A percentile compares a stretch with the other conserved stretches of the same genome.
Conservation (phyloP, 2,797 vertebrate species). For the Cuniculus paca region DNA sequence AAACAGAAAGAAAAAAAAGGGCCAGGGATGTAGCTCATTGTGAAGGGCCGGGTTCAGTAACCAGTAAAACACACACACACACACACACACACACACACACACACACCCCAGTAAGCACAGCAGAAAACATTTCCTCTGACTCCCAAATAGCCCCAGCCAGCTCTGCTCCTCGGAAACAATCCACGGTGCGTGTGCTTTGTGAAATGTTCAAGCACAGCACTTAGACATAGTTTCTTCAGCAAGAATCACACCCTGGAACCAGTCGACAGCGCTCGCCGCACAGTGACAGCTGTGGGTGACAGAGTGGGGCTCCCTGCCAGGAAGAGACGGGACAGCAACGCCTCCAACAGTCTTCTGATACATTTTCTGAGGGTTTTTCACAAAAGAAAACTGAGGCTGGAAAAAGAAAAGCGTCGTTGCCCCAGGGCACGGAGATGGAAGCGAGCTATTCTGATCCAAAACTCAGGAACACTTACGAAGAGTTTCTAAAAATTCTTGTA, state of each 20-base stretch:
- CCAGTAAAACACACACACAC: background rate
- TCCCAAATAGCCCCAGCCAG: background rate
- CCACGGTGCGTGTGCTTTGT: rapidly evolving
- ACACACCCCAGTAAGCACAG: background rate
- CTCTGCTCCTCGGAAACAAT: background rate
- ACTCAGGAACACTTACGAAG: background rate
- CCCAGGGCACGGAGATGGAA: background rate
- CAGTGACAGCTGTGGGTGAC: too few relatives aligned
- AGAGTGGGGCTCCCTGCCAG: background rate
- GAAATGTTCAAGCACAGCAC: background rate
- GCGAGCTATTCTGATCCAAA: background rate
- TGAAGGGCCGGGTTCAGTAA: background rate
- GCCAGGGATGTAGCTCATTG: background rate
- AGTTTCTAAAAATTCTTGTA: background rate
- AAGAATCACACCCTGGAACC: background rate
- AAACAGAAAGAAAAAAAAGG: background rate
- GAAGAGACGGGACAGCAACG: background rate
- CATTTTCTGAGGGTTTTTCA: background rate
- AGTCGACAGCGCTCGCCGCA: background rate
- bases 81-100: background rate
- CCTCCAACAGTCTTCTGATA: background rate
- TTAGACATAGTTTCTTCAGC: background rate
- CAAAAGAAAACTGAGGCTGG: background rate
- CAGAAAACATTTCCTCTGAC: background rate
- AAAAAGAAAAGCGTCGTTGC: background rate